Conservation (phyloP, 1,140 invertebrate genomes). For the Lucilia sericata region DNA sequence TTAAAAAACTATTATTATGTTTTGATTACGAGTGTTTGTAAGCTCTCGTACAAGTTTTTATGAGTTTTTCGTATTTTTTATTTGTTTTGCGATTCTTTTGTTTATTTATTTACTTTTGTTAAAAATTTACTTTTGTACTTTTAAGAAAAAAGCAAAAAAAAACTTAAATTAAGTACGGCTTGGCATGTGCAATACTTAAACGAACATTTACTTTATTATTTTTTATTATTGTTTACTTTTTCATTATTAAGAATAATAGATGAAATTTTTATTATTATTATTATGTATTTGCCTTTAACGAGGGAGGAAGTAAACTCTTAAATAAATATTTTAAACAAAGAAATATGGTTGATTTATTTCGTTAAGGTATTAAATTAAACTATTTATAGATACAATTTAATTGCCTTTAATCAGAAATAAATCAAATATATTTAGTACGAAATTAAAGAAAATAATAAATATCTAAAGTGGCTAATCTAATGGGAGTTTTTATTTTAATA, state of each 20-base stretch:
- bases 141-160: neutral
- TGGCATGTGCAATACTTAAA: neutral
- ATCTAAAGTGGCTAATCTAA: too few species aligned
- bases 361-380: too few species aligned
- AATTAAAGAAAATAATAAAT: too few species aligned
- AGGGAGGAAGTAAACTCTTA: neutral
- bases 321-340: neutral
- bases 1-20: too few species aligned
- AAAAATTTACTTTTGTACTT: neutral
- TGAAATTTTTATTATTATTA: neutral
- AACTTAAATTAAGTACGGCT: slow-evolving; percentile 4
- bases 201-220: neutral
- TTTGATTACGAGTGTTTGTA: too few species aligned
- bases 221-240: neutral
- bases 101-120: neutral
- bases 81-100: neutral
- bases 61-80: neutral
- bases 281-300: neutral
- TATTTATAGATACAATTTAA: too few species aligned
- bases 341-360: neutral
- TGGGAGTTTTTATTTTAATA: too few species aligned
- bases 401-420: too few species aligned
- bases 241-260: neutral
- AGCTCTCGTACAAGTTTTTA: too few species aligned
- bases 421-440: too few species aligned